Evolutionary conservation across 2,113 vertebrate species (phyloP).

Genomic region (Ameiurus melas): DNA sequence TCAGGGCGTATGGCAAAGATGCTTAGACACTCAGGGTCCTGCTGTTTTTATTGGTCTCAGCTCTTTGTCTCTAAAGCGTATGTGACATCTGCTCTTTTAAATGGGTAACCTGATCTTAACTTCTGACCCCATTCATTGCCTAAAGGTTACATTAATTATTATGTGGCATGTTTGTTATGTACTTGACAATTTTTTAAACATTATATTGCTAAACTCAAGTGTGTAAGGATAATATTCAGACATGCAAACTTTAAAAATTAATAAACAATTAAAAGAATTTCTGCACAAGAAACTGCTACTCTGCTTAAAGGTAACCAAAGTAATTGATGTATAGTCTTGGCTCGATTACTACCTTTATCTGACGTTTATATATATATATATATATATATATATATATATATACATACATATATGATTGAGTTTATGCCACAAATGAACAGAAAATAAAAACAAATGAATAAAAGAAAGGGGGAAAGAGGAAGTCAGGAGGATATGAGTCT

Average conservation of each 20-base stretch:
- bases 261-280: neutral
- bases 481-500: neutral
- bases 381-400: too few species aligned
- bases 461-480: neutral
- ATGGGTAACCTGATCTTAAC: slow-evolving; percentile 19
- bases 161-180: slow-evolving; percentile 18
- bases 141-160: slow-evolving; percentile 32
- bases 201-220: neutral
- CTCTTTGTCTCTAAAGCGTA: slow-evolving; percentile 13
- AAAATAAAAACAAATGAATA: slow-evolving; percentile 2
- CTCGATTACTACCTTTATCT: neutral
- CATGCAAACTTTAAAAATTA: neutral
- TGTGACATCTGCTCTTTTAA: slow-evolving; percentile 51
- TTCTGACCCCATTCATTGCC: slow-evolving; percentile 40
- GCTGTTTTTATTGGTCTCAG: slow-evolving; percentile 17
- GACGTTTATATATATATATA: too few species aligned
- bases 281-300: neutral
- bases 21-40: slow-evolving; percentile 14
- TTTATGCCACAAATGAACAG: slow-evolving; percentile 26
- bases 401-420: neutral
- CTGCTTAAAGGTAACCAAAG: slow-evolving; percentile 10
- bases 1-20: neutral
- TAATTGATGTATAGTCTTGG: slow-evolving; percentile 8
- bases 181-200: slow-evolving; percentile 17
- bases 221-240: neutral